phyloP scores from a whole-genome alignment of 2,888 invertebrate species.

The Dynastes grantii region DNA sequence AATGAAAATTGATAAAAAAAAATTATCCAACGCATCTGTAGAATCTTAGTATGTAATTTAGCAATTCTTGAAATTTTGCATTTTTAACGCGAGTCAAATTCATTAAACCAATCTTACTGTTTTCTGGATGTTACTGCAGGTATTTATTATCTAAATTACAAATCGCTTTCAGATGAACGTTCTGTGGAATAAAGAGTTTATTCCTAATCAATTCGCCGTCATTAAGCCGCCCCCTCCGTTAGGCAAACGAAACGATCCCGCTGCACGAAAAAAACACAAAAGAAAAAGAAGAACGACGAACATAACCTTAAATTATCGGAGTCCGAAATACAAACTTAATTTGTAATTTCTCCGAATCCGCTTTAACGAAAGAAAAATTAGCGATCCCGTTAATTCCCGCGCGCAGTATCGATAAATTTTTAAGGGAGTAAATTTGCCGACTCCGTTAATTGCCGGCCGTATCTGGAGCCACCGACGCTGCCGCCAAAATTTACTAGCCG shows the following conservation, averaged over 20 bases:
- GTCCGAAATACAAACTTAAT: constrained; percentile 22
- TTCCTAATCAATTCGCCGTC: no score
- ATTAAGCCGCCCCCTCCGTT: no score
- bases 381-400: constrained; percentile 39
- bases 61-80: no score
- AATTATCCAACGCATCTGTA: no score
- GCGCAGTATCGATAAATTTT: constrained; percentile 42
- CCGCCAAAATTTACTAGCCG: constrained; percentile 43
- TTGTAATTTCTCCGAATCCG: constrained; percentile 37
- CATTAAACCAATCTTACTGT: no score
- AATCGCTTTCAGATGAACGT: no score
- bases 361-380: constrained; percentile 39
- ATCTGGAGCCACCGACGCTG: constrained; percentile 36
- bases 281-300: constrained; percentile 9
- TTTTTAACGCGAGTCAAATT: no score
- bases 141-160: no score
- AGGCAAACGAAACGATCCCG: background rate
- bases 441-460: constrained; percentile 40
- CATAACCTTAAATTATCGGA: constrained; percentile 17
- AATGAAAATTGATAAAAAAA: no score
- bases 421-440: constrained; percentile 38
- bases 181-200: no score
- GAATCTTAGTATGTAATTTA: no score
- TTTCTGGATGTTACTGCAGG: no score
- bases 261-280: background rate